These are phyloP conservation scores for Teinopalpus imperialis DNA, from an alignment of 2,888 invertebrate species.

Conservation along the genomic window DNA sequence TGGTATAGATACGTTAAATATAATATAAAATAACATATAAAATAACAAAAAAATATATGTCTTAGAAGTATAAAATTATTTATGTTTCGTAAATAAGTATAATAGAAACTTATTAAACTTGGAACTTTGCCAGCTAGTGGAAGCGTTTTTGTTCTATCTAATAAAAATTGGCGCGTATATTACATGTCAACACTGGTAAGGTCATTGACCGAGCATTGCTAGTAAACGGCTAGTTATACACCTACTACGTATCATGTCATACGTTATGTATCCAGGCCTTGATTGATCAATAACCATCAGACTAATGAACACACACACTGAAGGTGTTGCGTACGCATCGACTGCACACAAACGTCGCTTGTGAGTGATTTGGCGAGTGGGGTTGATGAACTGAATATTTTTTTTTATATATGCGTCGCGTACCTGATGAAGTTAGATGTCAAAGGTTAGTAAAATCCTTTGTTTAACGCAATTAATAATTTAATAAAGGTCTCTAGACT, in stretches of 20 bases:
- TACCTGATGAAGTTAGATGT: constrained; percentile 9
- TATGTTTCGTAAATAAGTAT: too few relatives aligned
- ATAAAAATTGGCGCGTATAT: constrained; percentile 2
- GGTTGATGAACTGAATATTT: constrained; percentile 36
- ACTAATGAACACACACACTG: constrained; percentile 36
- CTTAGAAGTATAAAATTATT: too few relatives aligned
- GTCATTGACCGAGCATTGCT: constrained; percentile 10
- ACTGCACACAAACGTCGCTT: constrained; percentile 25
- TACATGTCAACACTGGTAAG: not conserved
- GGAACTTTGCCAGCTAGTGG: too few relatives aligned
- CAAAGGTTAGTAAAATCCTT: constrained; percentile 3
- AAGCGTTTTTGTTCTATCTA: too few relatives aligned
- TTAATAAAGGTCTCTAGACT: too few relatives aligned
- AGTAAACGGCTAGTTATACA: not conserved
- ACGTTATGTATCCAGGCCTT: constrained; percentile 40
- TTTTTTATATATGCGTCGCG: constrained; percentile 10
- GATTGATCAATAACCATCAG: constrained; percentile 50
- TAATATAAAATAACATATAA: too few relatives aligned
- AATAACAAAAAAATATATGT: too few relatives aligned
- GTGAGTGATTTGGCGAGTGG: constrained; percentile 25
- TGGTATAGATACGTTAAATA: too few relatives aligned
- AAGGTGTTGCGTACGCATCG: constrained; percentile 21
- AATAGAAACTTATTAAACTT: too few relatives aligned
- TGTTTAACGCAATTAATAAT: too few relatives aligned
- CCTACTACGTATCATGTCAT: constrained; percentile 7